Evolutionary conservation across 2,113 vertebrate genomes (phyloP).

Genomic region (Micronisus gabar): DNA sequence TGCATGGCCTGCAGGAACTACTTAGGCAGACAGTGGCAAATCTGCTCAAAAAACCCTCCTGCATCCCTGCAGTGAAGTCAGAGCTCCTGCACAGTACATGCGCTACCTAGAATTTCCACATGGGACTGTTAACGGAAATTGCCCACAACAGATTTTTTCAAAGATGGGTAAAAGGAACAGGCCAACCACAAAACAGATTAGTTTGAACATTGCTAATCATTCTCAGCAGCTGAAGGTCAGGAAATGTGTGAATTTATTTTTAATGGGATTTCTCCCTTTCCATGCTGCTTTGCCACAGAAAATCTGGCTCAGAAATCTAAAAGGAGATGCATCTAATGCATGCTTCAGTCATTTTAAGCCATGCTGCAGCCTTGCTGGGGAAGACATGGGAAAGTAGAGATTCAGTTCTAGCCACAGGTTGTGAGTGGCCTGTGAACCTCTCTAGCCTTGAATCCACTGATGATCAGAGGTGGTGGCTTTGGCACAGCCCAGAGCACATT

Average conservation of each 20-base stretch:
- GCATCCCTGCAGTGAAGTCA: not conserved
- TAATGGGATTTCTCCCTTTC: not conserved
- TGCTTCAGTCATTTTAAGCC: not conserved
- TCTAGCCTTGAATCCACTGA: not conserved
- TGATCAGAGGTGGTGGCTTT: not conserved
- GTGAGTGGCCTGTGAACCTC: not conserved
- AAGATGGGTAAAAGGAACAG: not conserved
- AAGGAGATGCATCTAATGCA: accelerated
- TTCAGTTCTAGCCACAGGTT: not conserved
- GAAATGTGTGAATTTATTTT: not conserved
- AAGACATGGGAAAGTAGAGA: not conserved
- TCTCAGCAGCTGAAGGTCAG: not conserved
- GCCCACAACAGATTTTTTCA: not conserved
- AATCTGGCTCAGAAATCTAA: not conserved
- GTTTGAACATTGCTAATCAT: not conserved
- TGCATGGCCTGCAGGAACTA: not conserved
- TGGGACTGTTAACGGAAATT: not conserved
- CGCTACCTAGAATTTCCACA: not conserved
- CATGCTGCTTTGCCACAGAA: not conserved
- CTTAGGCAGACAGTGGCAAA: not conserved
- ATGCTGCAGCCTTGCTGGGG: not conserved
- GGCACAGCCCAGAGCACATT: accelerated
- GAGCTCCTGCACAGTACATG: not conserved
- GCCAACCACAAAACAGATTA: not conserved
- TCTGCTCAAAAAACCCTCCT: not conserved